Conservation (phyloP, 1,140 invertebrate genomes). For the Achroia grisella region DNA sequence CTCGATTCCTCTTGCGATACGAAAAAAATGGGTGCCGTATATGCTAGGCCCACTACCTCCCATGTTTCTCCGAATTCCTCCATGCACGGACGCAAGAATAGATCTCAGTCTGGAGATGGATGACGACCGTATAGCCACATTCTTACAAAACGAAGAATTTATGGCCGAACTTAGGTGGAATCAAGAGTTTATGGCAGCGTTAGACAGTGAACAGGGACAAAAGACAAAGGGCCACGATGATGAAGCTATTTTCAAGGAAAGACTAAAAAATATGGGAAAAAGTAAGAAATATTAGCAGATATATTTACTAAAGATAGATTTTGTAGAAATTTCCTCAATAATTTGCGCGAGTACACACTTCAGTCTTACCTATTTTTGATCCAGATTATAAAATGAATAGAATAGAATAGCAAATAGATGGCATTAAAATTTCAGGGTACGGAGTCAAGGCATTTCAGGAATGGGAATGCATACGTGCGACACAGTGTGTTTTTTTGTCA, state of each 20-base stretch:
- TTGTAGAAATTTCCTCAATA: neutral
- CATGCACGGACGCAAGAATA: constrained; percentile 53
- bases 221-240: constrained; percentile 79
- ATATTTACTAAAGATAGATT: constrained; percentile 1
- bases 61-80: constrained; percentile 83
- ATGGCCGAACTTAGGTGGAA: constrained; percentile 91
- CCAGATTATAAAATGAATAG: too few species aligned
- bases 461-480: too few species aligned
- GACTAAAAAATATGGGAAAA: constrained; percentile 92
- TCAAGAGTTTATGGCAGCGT: constrained; percentile 90
- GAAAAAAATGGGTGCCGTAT: constrained; percentile 85
- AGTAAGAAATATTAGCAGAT: constrained; percentile 68
- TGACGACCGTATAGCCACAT: constrained; percentile 89
- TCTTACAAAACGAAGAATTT: constrained; percentile 95
- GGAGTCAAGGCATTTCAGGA: too few species aligned
- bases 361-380: neutral
- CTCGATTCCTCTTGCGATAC: constrained; percentile 49
- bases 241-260: constrained; percentile 87
- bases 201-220: constrained; percentile 82
- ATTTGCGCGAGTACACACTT: neutral
- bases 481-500: too few species aligned
- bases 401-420: too few species aligned
- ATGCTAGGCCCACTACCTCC: constrained; percentile 87
- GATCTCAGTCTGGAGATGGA: constrained; percentile 66
- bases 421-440: too few species aligned